phyloP scores from a whole-genome alignment of 2,797 vertebrate genomes.

The Bothrops alternatus region DNA sequence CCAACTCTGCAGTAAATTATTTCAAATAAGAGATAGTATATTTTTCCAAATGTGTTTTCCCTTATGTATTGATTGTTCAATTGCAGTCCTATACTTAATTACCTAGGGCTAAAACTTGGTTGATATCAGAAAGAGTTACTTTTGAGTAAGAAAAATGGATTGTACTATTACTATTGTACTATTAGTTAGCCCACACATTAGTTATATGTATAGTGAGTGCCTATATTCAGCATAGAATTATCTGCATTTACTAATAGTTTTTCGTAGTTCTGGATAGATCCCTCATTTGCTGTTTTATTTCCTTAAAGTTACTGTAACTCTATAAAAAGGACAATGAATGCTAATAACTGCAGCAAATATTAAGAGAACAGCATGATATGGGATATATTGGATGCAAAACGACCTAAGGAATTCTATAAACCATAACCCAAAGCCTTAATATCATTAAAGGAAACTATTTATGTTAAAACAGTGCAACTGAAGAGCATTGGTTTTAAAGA shows the following conservation, averaged over 20 bases:
- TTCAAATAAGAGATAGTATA: slow-evolving; percentile 1
- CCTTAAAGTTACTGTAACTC: background rate
- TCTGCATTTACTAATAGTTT: background rate
- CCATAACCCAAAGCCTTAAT: slow-evolving; percentile 2
- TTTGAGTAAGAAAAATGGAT: background rate
- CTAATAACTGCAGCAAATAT: slow-evolving; percentile 12
- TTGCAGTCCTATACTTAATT: background rate
- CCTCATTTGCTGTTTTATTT: background rate
- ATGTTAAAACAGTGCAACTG: slow-evolving; percentile 11
- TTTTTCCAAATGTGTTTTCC: background rate
- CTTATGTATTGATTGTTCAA: background rate
- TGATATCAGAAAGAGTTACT: background rate
- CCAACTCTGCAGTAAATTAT: background rate
- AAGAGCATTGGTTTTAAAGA: slow-evolving; percentile 6
- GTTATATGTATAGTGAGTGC: background rate
- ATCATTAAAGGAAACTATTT: background rate
- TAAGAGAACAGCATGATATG: background rate
- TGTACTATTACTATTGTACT: background rate
- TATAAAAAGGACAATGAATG: background rate
- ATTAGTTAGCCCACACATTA: too few relatives aligned
- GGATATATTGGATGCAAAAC: background rate
- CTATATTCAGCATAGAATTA: background rate
- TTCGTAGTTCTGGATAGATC: background rate
- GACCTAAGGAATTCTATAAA: slow-evolving; percentile 6
- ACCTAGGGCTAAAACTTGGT: background rate